Conservation (phyloP, 2,888 invertebrate genomes). For the Leucoma salicis region DNA sequence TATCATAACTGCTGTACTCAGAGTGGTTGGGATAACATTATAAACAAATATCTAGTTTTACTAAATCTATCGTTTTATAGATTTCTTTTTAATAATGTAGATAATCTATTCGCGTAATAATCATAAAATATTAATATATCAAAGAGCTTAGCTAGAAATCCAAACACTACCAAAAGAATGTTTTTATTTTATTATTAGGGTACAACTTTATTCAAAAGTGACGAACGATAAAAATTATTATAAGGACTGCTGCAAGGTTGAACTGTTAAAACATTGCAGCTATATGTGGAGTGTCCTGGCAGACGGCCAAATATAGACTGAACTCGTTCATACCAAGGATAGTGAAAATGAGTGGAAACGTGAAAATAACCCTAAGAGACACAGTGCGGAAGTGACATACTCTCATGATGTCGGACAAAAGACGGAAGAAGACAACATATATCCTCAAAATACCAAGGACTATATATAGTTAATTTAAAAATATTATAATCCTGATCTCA, state of each 20-base stretch:
- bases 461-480: constrained; percentile 21
- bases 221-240: constrained; percentile 3
- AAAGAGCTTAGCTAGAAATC: too few relatives aligned
- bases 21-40: too few relatives aligned
- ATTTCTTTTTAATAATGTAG: too few relatives aligned
- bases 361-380: constrained; percentile 13
- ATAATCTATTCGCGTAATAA: too few relatives aligned
- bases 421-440: constrained; percentile 57
- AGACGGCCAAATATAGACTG: constrained; percentile 16
- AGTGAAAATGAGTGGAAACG: constrained; percentile 23
- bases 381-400: constrained; percentile 49
- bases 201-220: not conserved
- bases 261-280: constrained; percentile 20
- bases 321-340: constrained; percentile 3
- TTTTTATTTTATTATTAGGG: not conserved
- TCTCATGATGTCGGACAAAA: constrained; percentile 71
- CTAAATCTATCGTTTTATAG: too few relatives aligned
- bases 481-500: constrained; percentile 28
- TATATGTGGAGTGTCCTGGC: constrained; percentile 19
- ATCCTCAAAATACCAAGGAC: constrained; percentile 27
- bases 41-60: too few relatives aligned
- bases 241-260: constrained; percentile 26
- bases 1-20: too few relatives aligned
- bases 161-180: constrained; percentile 9
- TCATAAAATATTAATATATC: too few relatives aligned